Evolutionary conservation across 2,797 vertebrate species (phyloP).

Genomic region (Arnoldichthys spilopterus): DNA sequence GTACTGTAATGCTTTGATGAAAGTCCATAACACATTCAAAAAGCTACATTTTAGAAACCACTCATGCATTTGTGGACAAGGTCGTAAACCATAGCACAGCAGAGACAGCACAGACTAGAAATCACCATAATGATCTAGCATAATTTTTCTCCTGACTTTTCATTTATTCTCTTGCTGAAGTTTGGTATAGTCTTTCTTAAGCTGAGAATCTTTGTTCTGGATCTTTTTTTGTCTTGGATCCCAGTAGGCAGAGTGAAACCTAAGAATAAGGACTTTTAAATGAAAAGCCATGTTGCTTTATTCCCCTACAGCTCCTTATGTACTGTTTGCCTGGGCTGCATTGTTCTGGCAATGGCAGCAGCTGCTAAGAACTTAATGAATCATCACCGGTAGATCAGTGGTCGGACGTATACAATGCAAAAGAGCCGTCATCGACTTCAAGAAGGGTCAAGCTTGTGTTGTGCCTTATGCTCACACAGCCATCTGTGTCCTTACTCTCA

Average conservation of each 20-base stretch:
- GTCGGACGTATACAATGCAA: not conserved
- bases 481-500: not conserved
- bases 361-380: not conserved
- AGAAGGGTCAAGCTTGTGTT: not conserved
- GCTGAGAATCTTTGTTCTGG: not conserved
- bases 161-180: not conserved
- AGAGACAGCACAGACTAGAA: not conserved
- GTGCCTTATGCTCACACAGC: not conserved
- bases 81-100: not conserved
- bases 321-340: not conserved
- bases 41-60: no score
- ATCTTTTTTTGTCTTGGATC: not conserved
- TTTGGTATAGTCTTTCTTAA: not conserved
- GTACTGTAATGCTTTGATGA: no score
- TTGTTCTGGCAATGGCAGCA: not conserved
- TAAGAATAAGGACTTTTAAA: not conserved
- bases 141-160: not conserved
- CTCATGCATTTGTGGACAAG: no score
- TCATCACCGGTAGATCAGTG: not conserved
- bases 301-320: constrained; percentile 5
- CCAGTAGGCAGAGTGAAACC: not conserved
- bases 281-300: not conserved
- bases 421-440: not conserved
- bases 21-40: no score
- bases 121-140: not conserved